Evolutionary conservation across 2,113 vertebrate species (phyloP), one percentile per base, ranked within the genome.

Genomic region (Strix aluco): DNA sequence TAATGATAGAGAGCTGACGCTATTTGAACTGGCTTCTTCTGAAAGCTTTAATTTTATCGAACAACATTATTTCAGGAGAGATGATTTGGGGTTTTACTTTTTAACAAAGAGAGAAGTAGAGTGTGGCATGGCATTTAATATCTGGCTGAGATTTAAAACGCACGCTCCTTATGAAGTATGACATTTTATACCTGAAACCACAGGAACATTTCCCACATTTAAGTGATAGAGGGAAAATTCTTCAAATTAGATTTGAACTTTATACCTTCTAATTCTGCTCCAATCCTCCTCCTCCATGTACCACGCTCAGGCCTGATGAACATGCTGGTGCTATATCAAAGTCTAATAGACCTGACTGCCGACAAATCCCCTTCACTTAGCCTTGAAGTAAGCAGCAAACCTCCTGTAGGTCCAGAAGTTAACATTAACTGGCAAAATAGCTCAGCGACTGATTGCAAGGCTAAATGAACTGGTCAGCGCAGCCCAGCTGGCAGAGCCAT

Each of bases 71-170:
- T 86, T 91, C 71, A 94, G 77, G 83, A 92, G 81, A 81, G 55
- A 88, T 86, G 71, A 92, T 94, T 88, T 91, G 80, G 87, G 82
- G 77, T 86, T 96, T 96, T 89, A 57, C 89, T 93, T 94, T 95
- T 92, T 87, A 94, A 92, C 73, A 85, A 96, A 95, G 90, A 91
- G 86, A 78, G 90, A 57, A 95, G 80, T 81, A 5, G 29, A 92
- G 55, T 67, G 73, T 52, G 3, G 89, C 94, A 90, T 91, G 32
- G 83, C 44, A 77, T 88, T 96, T 93, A 84, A 81, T 74, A 91
- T 69, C 95, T 93, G 83, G 66, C 94, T 97, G 96, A 95, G 94
- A 95, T 96, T 93, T 96, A 84, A 96, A 96, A 97, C 70, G 12
- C 44, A 40, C 51, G 4, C 85, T 85, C 95, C 88, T 96, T 88